Evolutionary conservation across 1,140 invertebrate genomes (phyloP).

Genomic region (Drosophila nigrodunni): DNA sequence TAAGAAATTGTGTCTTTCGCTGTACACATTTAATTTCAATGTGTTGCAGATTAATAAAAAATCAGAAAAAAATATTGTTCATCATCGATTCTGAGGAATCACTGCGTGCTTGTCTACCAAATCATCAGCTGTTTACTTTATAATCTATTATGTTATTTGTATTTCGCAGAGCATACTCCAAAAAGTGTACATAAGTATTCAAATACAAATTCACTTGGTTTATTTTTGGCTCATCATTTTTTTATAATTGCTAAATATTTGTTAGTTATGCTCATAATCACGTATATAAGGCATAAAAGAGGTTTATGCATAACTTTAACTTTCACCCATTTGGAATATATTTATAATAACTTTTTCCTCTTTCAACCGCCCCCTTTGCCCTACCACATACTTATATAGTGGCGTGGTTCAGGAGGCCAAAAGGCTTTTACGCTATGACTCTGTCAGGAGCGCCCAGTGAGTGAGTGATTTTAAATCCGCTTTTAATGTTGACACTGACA

Average conservation of each 20-base stretch:
- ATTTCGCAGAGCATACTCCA: too few species aligned
- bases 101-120: too few species aligned
- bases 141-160: too few species aligned
- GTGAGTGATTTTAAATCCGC: conserved; percentile 84
- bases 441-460: conserved; percentile 42
- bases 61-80: too few species aligned
- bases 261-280: neutral
- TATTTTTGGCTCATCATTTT: too few species aligned
- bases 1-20: too few species aligned
- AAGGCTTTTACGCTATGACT: conserved; percentile 70
- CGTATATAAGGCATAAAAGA: neutral
- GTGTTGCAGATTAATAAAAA: too few species aligned
- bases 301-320: conserved; percentile 30
- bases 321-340: conserved; percentile 40
- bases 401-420: conserved; percentile 48
- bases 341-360: conserved; percentile 37
- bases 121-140: too few species aligned
- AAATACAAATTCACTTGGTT: too few species aligned
- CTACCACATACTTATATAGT: neutral
- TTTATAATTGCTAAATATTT: neutral
- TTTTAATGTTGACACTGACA: conserved; percentile 84
- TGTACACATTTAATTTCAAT: too few species aligned
- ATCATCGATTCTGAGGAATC: too few species aligned
- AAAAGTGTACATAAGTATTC: too few species aligned
- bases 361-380: neutral